Evolutionary conservation across 1,140 invertebrate genomes (phyloP).

Genomic region (Drosophila cardini): DNA sequence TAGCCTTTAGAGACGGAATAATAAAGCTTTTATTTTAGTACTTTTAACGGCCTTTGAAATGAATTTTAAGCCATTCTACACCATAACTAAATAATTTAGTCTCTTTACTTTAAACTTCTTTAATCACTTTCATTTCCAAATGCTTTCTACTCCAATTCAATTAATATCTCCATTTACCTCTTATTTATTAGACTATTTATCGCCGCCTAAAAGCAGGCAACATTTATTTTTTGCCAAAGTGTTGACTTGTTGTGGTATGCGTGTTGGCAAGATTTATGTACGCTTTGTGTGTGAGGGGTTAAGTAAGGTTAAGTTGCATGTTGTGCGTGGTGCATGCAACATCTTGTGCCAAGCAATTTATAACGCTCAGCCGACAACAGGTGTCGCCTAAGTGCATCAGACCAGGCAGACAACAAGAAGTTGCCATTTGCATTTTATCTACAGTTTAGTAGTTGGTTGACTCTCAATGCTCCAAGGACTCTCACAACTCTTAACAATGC

Average conservation of each 20-base stretch:
- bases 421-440: constrained; percentile 24
- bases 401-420: constrained; percentile 1
- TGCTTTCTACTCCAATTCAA: too few species aligned
- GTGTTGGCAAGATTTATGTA: constrained; percentile 35
- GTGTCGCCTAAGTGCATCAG: constrained; percentile 33
- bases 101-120: too few species aligned
- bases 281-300: not conserved
- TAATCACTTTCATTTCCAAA: too few species aligned
- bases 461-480: not conserved
- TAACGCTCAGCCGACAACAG: constrained; percentile 36
- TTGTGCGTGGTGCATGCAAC: constrained; percentile 26
- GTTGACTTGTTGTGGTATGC: constrained; percentile 4
- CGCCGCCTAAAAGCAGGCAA: constrained; percentile 31
- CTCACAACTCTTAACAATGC: constrained; percentile 6
- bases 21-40: too few species aligned
- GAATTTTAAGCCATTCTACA: too few species aligned
- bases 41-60: too few species aligned
- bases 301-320: constrained; percentile 32
- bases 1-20: too few species aligned
- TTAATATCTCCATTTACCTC: too few species aligned
- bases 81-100: too few species aligned
- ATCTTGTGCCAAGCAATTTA: constrained; percentile 24
- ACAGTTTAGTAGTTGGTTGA: constrained; percentile 3
- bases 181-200: constrained; percentile 17
- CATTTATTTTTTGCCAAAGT: not conserved